Base-by-base conservation (phyloP, 2,113 vertebrate species). In the Notothenia rossii region DNA sequence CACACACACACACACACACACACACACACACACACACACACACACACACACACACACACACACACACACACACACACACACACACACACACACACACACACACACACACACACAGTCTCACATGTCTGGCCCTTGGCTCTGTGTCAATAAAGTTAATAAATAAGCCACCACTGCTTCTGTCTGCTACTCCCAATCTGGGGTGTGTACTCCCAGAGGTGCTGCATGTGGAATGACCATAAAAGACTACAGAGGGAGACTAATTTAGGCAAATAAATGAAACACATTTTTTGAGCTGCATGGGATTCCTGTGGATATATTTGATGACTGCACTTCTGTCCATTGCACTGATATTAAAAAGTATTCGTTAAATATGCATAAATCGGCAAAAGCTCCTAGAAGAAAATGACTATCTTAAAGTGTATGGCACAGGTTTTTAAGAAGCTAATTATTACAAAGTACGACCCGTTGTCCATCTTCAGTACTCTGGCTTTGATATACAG, bases 131-230 rank as follows among this genome's bases (percentile, higher is more conserved):
- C 77, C 63, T 50, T 85, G 87, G 78, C 55, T 86, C 43, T 82
- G 55, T 86, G 86, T 86, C 82, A 86, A 86, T 84, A 81, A 65
- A 85, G 79, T 86, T 85, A 85, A 86, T 86, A 77, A 89, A 67
- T 75, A 76, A 81, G 77, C 75, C 83, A 68, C 81, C 80, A 85
- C 79, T 81, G 85, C 69, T 43, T 82, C 64, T 62, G 56, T 69
- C 62, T 84, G 66, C 51, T 22, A 55, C 73, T 62, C 40, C 66
- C 73, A 77, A 67, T 83, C 73, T 74, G 22, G 61, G 46, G 11
- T 1, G 58, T 72, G 54, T 54, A 43, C 68, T 89, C 81, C 81
- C 83, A 81, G 77, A 75, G 64, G 81, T 77, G 76, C 72, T 53
- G 33, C 59, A 78, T 66, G 59, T 79, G 65, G 62, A 84, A 63